These are phyloP conservation scores for Pandemis cinnamomeana DNA, from an alignment of 2,888 invertebrate genomes.

Conservation along the genomic window DNA sequence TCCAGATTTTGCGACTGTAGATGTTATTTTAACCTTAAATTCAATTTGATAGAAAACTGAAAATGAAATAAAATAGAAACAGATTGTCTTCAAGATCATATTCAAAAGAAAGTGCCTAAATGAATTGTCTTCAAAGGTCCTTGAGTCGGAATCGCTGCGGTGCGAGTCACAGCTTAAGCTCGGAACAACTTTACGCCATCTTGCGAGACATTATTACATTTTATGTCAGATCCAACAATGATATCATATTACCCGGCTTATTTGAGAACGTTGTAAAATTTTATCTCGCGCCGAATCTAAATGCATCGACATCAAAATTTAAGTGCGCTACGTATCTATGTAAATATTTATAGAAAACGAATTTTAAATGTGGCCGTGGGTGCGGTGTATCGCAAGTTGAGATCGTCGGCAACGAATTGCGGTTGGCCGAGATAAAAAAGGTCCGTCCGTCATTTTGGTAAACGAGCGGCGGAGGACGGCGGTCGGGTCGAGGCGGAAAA, in stretches of 20 bases:
- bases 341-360: slow-evolving; percentile 72
- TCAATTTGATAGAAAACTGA: not conserved
- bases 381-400: slow-evolving; percentile 70
- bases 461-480: slow-evolving; percentile 71
- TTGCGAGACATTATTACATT: slow-evolving; percentile 36
- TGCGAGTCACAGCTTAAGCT: slow-evolving; percentile 18
- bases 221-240: slow-evolving; percentile 38
- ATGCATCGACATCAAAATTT: slow-evolving; percentile 58
- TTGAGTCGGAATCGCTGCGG: slow-evolving; percentile 15
- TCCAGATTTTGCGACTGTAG: too few species aligned
- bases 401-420: slow-evolving; percentile 81
- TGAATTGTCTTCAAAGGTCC: slow-evolving; percentile 20
- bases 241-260: slow-evolving; percentile 31
- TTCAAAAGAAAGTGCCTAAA: slow-evolving; percentile 30
- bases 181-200: slow-evolving; percentile 26
- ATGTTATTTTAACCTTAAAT: not conserved
- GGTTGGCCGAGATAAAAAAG: slow-evolving; percentile 82
- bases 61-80: not conserved
- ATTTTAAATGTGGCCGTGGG: slow-evolving; percentile 69
- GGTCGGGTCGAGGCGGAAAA: slow-evolving; percentile 65
- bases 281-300: slow-evolving; percentile 51
- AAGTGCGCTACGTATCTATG: slow-evolving; percentile 42
- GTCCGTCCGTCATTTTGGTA: slow-evolving; percentile 82
- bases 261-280: slow-evolving; percentile 26
- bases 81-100: slow-evolving; percentile 16